These are phyloP conservation scores for Phodopus roborovskii DNA, from an alignment of 2,113 vertebrate genomes.

Conservation along the genomic window DNA sequence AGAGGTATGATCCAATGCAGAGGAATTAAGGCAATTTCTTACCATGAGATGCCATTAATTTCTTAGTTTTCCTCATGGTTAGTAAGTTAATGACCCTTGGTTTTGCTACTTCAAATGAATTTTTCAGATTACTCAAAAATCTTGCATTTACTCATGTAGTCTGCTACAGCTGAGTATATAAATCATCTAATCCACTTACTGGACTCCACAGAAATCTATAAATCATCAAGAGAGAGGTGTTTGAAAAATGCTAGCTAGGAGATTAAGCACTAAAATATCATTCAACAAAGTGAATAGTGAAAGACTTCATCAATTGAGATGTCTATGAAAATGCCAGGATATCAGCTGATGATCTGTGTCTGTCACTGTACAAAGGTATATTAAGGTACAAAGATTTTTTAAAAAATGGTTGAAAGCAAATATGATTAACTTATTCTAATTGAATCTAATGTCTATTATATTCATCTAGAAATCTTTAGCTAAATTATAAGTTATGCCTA, in stretches of 20 bases:
- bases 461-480: constrained; percentile 2
- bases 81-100: constrained; percentile 67
- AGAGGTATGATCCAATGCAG: neutral
- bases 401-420: neutral
- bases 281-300: constrained; percentile 1
- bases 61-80: constrained; percentile 44
- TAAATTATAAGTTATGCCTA: neutral
- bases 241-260: constrained; percentile 27
- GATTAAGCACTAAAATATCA: constrained; percentile 30
- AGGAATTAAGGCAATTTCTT: neutral
- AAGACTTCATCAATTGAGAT: neutral
- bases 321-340: neutral
- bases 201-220: constrained; percentile 40
- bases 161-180: neutral
- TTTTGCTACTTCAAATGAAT: constrained; percentile 57
- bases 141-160: constrained; percentile 29
- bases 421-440: neutral
- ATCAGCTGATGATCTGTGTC: neutral
- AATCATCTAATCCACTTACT: constrained; percentile 34
- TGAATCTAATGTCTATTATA: neutral
- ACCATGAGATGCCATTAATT: constrained; percentile 45
- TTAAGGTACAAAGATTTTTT: neutral
- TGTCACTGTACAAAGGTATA: neutral
- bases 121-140: constrained; percentile 56
- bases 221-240: constrained; percentile 33